phyloP scores from a whole-genome alignment of 2,797 vertebrate genomes.

The Cichlasoma orientale region DNA sequence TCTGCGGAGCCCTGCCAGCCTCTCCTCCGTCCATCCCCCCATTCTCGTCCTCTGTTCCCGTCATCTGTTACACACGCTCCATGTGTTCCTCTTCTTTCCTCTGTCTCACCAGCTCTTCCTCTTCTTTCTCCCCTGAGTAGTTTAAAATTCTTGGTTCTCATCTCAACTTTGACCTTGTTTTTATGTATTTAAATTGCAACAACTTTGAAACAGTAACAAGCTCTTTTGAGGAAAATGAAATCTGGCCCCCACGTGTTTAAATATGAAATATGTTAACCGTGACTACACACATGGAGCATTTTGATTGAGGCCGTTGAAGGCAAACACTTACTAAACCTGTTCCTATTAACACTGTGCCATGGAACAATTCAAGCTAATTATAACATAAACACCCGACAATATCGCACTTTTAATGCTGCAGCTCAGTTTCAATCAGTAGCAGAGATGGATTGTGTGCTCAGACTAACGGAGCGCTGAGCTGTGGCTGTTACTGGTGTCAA shows the following conservation, averaged over 20 bases:
- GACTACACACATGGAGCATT: no score
- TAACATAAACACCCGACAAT: no score
- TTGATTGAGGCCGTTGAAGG: no score
- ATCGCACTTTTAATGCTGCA: no score
- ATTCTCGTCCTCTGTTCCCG: no score
- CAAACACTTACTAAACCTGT: no score
- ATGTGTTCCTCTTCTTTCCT: not conserved
- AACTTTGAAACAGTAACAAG: not conserved
- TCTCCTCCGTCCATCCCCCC: not conserved
- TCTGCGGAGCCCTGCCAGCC: constrained; percentile 19
- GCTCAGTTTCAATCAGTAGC: no score
- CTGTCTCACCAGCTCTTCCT: not conserved
- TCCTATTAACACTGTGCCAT: no score
- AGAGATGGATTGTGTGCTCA: no score
- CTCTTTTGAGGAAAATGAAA: not conserved
- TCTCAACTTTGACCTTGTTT: not conserved
- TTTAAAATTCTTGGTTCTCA: not conserved
- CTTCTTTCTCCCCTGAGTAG: not conserved
- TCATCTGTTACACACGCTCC: no score
- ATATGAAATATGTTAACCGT: no score
- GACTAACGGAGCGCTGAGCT: not conserved
- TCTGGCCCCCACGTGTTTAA: not conserved
- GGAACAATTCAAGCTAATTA: no score
- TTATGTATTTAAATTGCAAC: not conserved
- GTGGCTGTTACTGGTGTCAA: not conserved